These are phyloP conservation scores for Trachemys scripta DNA, from an alignment of 2,113 vertebrate species.

Conservation along the genomic window DNA sequence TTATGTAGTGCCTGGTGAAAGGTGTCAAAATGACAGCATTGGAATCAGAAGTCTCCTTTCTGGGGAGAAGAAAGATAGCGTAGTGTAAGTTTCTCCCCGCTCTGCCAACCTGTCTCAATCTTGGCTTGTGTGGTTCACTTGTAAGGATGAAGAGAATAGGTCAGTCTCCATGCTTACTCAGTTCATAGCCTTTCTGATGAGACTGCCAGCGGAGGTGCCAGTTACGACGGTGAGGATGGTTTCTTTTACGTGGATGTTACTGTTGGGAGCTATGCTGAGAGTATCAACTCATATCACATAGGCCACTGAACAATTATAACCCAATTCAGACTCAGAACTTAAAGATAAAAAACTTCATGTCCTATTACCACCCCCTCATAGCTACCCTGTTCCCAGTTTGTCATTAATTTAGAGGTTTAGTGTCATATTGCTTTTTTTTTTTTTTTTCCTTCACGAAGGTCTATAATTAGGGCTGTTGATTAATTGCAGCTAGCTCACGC, in stretches of 20 bases:
- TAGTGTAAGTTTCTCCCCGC: not conserved
- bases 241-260: not conserved
- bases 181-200: conserved; percentile 11
- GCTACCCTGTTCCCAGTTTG: not conserved
- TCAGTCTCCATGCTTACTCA: not conserved
- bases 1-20: conserved; percentile 39
- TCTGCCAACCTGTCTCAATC: conserved; percentile 13
- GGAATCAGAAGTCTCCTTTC: conserved; percentile 48
- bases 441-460: not conserved
- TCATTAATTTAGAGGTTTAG: not conserved
- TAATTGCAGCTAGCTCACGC: no score
- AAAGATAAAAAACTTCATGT: not conserved
- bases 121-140: conserved; percentile 49
- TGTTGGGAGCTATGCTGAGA: not conserved
- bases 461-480: no score
- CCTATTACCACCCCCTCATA: not conserved
- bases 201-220: conserved; percentile 1
- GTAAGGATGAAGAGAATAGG: conserved; percentile 30
- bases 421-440: not conserved
- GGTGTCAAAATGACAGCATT: conserved; percentile 30
- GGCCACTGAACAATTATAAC: not conserved
- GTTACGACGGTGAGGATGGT: not conserved
- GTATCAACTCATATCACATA: not conserved
- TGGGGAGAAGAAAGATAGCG: conserved; percentile 18
- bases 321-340: not conserved